Evolutionary conservation across 2,113 vertebrate genomes (phyloP), one percentile per base, ranked within the genome.

Genomic region (Hippocampus mohnikei): DNA sequence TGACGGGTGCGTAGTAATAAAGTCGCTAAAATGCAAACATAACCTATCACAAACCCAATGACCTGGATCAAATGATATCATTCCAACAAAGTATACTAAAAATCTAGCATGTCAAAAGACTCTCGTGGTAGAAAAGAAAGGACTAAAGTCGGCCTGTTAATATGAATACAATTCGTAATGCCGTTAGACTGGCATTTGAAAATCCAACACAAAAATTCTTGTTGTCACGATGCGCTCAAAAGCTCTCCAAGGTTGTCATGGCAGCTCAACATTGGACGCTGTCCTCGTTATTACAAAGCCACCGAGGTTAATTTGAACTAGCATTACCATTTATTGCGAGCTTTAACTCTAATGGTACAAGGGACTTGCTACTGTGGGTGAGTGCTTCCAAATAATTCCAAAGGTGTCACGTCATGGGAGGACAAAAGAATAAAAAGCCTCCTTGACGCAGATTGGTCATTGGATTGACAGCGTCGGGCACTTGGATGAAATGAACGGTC

Each of bases 391-490:
- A 82, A 69, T 56, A 60, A 69, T 64, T 44, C 11, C 33, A n/a
- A 48, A 70, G 58, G n/a, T 56, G 46, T 66, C 6, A 8, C 48
- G 37, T 44, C 3, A 44, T 9, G 15, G 12, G 20, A 11, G 12
- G 16, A 59, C 5, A 23, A 71, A 56, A 18, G 62, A n/a, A 16
- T 5, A 41, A 60, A 40, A 64, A 7, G 69, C n/a, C 23, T 23
- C 42, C 59, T 44, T 44, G 71, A 25, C 4, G 3, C 60, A 42
- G 66, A 78, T 29, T 59, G 63, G 72, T 78, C 48, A 65, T 79
- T 74, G 60, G 70, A 73, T 53, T 48, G 77, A 81, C 81, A 81
- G 69, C 67, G 60, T 18, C 33, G 78, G 73, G 72, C 55, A 23
- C 56, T 75, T 29, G 15, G 70, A 66, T 66, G 65, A 67, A 60